Percentiles rank a stretch among this genome's conserved stretches.
phyloP scores from a whole-genome alignment of 1,140 invertebrate genomes.

The Phymorhynchus buccinoides region DNA sequence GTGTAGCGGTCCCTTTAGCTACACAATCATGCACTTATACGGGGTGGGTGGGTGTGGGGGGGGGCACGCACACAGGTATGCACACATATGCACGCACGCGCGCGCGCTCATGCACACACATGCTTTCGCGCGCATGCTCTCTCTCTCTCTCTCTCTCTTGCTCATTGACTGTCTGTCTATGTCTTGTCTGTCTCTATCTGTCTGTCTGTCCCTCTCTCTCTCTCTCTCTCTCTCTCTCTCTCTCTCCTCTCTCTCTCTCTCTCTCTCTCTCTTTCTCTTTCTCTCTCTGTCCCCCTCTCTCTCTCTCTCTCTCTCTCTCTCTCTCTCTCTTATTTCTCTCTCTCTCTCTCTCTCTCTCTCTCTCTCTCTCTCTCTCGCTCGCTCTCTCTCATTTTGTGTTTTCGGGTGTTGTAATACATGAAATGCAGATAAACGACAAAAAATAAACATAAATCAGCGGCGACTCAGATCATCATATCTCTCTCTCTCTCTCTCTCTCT shows the following conservation, averaged over 20 bases:
- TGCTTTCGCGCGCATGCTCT: not conserved
- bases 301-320: conserved; percentile 3
- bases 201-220: too few species aligned
- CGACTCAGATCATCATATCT: not conserved
- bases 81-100: not conserved
- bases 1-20: too few species aligned
- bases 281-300: not conserved
- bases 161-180: not conserved
- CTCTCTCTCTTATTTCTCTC: not conserved
- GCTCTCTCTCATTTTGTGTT: not conserved
- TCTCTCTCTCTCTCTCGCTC: not conserved
- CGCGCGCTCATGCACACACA: not conserved
- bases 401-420: not conserved
- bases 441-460: not conserved
- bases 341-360: conserved; percentile 1
- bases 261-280: not conserved
- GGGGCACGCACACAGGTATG: not conserved
- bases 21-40: too few species aligned
- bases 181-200: not conserved
- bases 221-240: not conserved
- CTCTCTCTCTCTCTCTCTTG: not conserved
- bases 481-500: too few species aligned
- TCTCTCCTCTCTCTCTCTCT: not conserved
- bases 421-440: too few species aligned
- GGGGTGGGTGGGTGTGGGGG: too few species aligned